Evolutionary conservation across 1,140 invertebrate genomes (phyloP).

Genomic region (Drosophila nikananu): DNA sequence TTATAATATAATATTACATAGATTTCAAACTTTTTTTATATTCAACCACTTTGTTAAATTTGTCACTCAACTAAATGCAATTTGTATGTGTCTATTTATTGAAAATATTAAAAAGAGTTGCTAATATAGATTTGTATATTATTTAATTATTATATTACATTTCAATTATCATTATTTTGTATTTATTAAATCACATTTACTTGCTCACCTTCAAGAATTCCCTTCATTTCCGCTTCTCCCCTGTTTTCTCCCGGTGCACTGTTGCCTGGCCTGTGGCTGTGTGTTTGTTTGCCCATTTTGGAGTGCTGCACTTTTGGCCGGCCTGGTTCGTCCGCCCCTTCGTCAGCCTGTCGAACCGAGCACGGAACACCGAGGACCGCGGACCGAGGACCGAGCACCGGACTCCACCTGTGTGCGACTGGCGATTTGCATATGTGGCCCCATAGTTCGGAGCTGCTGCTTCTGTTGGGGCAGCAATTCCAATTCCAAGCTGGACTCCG

Average conservation of each 20-base stretch:
- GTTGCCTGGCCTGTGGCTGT: constrained; percentile 12
- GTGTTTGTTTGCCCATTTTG: constrained; percentile 74
- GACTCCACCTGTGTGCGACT: constrained; percentile 74
- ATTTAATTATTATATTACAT: background rate
- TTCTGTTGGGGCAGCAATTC: constrained; percentile 72
- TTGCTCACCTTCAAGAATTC: background rate
- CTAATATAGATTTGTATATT: background rate
- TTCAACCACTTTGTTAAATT: too few species aligned
- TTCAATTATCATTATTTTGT: background rate
- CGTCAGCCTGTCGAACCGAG: constrained; percentile 57
- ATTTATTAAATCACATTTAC: too few species aligned
- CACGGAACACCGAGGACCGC: background rate
- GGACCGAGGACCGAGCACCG: constrained; percentile 9
- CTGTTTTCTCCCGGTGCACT: constrained; percentile 20
- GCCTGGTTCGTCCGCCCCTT: constrained; percentile 42
- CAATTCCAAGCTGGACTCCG: constrained; percentile 32
- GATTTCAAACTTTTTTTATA: too few species aligned
- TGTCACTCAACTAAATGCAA: background rate
- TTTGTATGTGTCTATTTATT: background rate
- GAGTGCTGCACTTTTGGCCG: constrained; percentile 80
- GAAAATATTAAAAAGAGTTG: background rate
- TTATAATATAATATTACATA: too few species aligned
- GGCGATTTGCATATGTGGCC: constrained; percentile 79
- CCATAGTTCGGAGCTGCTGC: constrained; percentile 62
- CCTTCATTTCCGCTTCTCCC: background rate